Evolutionary conservation across 2,797 vertebrate genomes (phyloP), one percentile per base, ranked within the genome.

Genomic region (Myotis vivesi): DNA sequence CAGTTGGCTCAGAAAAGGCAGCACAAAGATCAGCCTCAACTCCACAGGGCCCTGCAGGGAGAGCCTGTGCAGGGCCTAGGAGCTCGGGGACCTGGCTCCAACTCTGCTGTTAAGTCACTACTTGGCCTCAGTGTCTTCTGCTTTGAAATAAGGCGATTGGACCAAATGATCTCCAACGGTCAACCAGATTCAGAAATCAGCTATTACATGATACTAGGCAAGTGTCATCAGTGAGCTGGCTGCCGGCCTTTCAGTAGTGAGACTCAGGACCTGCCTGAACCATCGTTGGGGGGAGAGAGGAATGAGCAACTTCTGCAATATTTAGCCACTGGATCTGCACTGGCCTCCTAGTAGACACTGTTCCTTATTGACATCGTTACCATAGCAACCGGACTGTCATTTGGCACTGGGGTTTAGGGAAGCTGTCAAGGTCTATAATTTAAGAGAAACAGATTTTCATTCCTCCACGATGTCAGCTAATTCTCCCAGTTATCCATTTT

Each of bases 361-460:
- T 46, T 46, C 59, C 80, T 87, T 92, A 90, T 12, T 71, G 79
- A 95, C 80, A 76, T 57, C 1, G 80, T 95, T 87, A 79, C 96
- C 62, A 94, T 94, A 84, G 90, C 90, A 94, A 96, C 92, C 16
- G 16, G 62, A 71, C 44, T 94, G 49, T 92, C 87, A 51, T 81
- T 96, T 96, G 85, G 91, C 84, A 92, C 77, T 17, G 55, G 44
- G 84, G 1, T 95, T 97, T 85, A 80, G 71, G 79, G 44, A 96
- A 75, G 51, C 55, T 93, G 55, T 95, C 57, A 85, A 82, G 46
- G 55, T 76, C 82, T 95, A 6, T 76, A 89, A 96, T 95, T 95
- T 88, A 96, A 94, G 82, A 92, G 87, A 95, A 96, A 94, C 30
- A 82, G 64, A 51, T 88, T 95, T 92, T 96, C 66, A 44, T 93